Conservation (phyloP, 1,140 invertebrate genomes). For the Drosophila sp. region DNA sequence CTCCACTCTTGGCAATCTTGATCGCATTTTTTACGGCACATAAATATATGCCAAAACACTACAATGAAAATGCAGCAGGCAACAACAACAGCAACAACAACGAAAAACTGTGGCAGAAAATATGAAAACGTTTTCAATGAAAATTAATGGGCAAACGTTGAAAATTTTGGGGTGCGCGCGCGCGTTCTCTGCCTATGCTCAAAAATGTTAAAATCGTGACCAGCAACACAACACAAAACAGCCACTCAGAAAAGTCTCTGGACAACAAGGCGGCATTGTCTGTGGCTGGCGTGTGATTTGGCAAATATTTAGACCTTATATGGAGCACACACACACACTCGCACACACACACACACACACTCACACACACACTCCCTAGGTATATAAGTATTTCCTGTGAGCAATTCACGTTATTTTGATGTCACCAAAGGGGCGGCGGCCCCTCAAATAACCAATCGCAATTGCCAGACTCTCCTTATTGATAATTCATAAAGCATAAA, state of each 20-base stretch:
- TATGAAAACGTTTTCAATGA: slow-evolving; percentile 82
- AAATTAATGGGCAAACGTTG: slow-evolving; percentile 80
- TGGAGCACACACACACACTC: slow-evolving; percentile 51
- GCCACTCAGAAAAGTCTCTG: slow-evolving; percentile 10
- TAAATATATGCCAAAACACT: slow-evolving; percentile 81
- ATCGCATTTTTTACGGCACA: slow-evolving; percentile 82
- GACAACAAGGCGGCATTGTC: slow-evolving; percentile 61
- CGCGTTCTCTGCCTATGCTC: slow-evolving; percentile 71
- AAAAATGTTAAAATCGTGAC: slow-evolving; percentile 82
- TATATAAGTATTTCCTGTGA: slow-evolving; percentile 75
- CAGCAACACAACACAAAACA: slow-evolving; percentile 41
- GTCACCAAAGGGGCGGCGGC: slow-evolving; percentile 63
- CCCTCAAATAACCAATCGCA: neutral
- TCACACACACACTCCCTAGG: slow-evolving; percentile 11
- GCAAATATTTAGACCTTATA: slow-evolving; percentile 80
- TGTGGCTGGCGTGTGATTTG: slow-evolving; percentile 75
- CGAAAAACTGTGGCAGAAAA: slow-evolving; percentile 70
- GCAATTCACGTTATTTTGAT: slow-evolving; percentile 64
- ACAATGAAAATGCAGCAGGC: slow-evolving; percentile 75
- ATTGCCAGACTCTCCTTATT: slow-evolving; percentile 51
- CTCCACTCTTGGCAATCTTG: slow-evolving; percentile 65
- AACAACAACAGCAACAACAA: slow-evolving; percentile 48
- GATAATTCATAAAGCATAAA: slow-evolving; percentile 77
- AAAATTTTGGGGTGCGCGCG: slow-evolving; percentile 78
- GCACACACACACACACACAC: neutral